Evolutionary conservation across 2,888 invertebrate species (phyloP), one percentile per base, ranked within the genome.

Genomic region (Frankliniella fusca): DNA sequence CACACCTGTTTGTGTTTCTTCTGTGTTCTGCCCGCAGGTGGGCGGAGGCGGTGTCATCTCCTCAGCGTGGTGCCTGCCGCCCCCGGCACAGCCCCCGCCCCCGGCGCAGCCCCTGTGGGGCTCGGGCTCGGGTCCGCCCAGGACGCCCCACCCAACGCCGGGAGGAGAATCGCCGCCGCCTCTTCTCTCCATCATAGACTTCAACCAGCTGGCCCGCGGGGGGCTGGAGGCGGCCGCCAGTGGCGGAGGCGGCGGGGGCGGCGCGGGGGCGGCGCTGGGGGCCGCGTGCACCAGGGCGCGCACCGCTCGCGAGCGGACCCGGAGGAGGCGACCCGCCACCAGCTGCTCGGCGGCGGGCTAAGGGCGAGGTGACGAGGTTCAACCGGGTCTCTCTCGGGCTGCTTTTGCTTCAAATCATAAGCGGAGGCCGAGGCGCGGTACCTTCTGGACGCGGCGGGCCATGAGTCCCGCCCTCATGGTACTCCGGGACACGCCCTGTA

Each of bases 101-200:
- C 9, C 48, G 15, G 20, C 81, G 89, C 90, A 54, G 88, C 89
- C 79, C 23, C 81, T 48, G 80, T n/a, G n/a, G n/a, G n/a, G n/a
- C 81, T 82, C 81, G 28, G 83, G 83, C 49, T 80, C 80, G 9
- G 79, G 81, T 38, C 70, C 50, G 18, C 81, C 80, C 80, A 48
- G 48, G 48, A 81, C 80, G 12, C 81, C 83, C 80, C 82, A 81
- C 81, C 76, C 27, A 54, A 20, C 3, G 50, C 70, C 20, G 23
- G 61, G 27, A 15, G 76, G 79, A 38, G 50, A 81, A 70, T 88
- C 90, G 48, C 90, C 90, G 10, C 90, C 91, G 86, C 93, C 93
- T n/a, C 91, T 91, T 86, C 89, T 94, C 84, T 91, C 93, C 48
- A 93, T 93, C 85, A 93, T 94, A 84, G 93, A 93, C 89, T 92